phyloP scores from a whole-genome alignment of 2,797 vertebrate species.

The Intellagama lesueurii region DNA sequence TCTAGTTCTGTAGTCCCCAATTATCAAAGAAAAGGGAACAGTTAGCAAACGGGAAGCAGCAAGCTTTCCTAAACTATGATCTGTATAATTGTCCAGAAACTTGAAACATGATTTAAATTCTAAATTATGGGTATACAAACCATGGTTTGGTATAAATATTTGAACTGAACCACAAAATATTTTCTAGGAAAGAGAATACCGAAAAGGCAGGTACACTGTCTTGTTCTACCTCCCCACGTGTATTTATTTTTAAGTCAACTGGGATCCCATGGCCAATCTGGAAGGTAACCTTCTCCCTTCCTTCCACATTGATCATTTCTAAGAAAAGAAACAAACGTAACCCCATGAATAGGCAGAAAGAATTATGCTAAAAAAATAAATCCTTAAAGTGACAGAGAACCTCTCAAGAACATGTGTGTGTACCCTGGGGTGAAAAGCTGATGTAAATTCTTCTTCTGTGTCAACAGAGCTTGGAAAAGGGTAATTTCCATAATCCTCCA shows the following conservation, averaged over 20 bases:
- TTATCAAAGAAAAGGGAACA: neutral
- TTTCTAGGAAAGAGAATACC: neutral
- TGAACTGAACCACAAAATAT: neutral
- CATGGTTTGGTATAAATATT: slow-evolving; percentile 12
- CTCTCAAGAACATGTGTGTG: neutral
- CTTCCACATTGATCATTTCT: neutral
- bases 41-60: slow-evolving; percentile 2
- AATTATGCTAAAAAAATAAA: neutral
- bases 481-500: no score
- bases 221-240: neutral
- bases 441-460: neutral
- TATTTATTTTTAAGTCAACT: neutral
- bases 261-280: fast-evolving
- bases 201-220: neutral
- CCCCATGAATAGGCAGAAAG: neutral
- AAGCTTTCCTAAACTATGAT: neutral
- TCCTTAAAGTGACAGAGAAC: neutral
- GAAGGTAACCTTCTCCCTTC: neutral
- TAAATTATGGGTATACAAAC: neutral
- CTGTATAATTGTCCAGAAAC: neutral
- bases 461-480: neutral
- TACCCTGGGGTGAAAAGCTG: neutral
- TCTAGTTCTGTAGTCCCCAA: neutral
- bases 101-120: neutral
- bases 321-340: neutral